Evolutionary conservation across 2,797 vertebrate species (phyloP).

Genomic region (Eupleurogrammus muticus): DNA sequence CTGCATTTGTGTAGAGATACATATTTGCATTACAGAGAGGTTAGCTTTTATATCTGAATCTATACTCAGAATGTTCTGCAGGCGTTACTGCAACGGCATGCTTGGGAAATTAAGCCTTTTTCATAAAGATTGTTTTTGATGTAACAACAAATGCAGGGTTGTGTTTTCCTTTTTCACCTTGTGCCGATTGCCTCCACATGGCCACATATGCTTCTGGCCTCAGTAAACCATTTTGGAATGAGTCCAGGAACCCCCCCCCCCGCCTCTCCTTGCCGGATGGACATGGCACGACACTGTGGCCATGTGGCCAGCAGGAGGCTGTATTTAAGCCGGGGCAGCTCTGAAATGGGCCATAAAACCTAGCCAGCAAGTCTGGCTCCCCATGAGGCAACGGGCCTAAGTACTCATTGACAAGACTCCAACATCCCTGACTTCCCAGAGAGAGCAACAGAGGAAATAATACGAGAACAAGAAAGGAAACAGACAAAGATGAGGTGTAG

Average conservation of each 20-base stretch:
- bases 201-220: constrained; percentile 73
- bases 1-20: constrained; percentile 3
- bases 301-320: constrained; percentile 80
- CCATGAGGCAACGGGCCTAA: constrained; percentile 74
- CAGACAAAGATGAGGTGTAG: constrained; percentile 66
- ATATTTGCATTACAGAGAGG: constrained; percentile 36
- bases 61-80: neutral
- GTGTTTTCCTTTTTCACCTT: constrained; percentile 42
- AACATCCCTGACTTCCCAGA: constrained; percentile 69
- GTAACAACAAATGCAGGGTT: constrained; percentile 48
- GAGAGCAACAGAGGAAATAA: constrained; percentile 56
- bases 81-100: constrained; percentile 21
- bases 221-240: constrained; percentile 71
- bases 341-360: constrained; percentile 80
- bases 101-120: constrained; percentile 27
- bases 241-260: constrained; percentile 39
- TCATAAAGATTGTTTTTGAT: constrained; percentile 30
- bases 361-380: constrained; percentile 82
- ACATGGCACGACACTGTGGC: constrained; percentile 77
- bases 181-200: constrained; percentile 55
- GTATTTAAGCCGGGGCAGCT: constrained; percentile 77
- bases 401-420: constrained; percentile 80
- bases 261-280: constrained; percentile 53
- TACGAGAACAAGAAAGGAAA: constrained; percentile 28
- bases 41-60: constrained; percentile 29